Evolutionary conservation across 2,888 invertebrate species (phyloP).

Genomic region (Perdita meconis): DNA sequence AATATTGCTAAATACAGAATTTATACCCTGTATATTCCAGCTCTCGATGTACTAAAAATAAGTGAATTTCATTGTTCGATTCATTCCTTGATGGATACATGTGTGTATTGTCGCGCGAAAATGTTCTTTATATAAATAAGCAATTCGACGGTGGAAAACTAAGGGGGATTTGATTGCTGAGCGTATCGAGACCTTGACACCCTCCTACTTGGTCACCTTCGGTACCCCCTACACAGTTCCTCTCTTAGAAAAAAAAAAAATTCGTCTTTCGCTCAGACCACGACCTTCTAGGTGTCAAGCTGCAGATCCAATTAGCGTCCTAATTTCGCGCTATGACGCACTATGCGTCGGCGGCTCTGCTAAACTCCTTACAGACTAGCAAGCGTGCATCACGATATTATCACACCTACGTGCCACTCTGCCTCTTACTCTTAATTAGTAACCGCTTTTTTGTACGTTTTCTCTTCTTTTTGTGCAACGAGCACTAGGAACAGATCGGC

Average conservation of each 20-base stretch:
- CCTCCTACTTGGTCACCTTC: not conserved
- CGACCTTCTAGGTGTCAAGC: conserved; percentile 26
- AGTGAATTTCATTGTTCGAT: not conserved
- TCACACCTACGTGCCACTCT: conserved; percentile 61
- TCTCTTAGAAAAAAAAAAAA: not conserved
- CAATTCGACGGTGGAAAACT: conserved; percentile 12
- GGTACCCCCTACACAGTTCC: not conserved
- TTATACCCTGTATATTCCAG: not conserved
- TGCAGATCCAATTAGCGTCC: conserved; percentile 26
- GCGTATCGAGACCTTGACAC: conserved; percentile 8
- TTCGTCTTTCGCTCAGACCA: not conserved
- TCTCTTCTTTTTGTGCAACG: conserved; percentile 62
- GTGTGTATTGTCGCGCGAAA: conserved; percentile 5
- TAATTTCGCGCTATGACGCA: conserved; percentile 42
- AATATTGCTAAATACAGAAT: too few species aligned
- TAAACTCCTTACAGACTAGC: conserved; percentile 63
- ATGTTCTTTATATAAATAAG: conserved; percentile 2
- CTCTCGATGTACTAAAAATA: conserved; percentile 1
- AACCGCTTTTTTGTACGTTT: conserved; percentile 65
- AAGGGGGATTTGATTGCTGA: conserved; percentile 1
- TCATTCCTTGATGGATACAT: not conserved
- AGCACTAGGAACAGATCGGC: conserved; percentile 72
- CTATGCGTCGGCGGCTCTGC: conserved; percentile 18
- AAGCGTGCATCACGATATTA: conserved; percentile 61
- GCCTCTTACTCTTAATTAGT: conserved; percentile 63